Evolutionary conservation across 2,113 vertebrate species (phyloP).

Genomic region (Andinoacara biseriatus): DNA sequence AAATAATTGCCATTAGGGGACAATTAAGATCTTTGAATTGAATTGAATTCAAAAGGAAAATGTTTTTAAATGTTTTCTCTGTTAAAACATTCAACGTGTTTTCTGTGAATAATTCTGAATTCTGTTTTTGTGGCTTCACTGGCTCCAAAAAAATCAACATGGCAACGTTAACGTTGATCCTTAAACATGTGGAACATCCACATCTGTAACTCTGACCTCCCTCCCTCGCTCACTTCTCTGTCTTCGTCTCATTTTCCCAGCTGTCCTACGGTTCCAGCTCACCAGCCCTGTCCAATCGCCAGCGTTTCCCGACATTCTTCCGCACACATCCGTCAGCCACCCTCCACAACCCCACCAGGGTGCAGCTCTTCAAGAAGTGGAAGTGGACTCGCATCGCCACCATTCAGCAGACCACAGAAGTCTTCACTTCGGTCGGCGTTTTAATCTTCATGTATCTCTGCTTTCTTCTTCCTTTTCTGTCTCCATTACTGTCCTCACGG

Average conservation of each 20-base stretch:
- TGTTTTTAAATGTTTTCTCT: no score
- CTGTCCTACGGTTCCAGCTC: constrained; percentile 95
- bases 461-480: background rate
- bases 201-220: no score
- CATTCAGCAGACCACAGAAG: constrained; percentile 97
- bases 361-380: constrained; percentile 95
- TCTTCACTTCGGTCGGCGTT: constrained; percentile 95
- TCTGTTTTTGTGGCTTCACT: no score
- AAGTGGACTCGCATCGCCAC: constrained; percentile 97
- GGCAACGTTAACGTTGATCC: no score
- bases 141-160: no score
- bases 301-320: constrained; percentile 95
- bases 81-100: background rate
- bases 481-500: background rate
- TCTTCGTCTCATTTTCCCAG: constrained; percentile 64
- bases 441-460: background rate
- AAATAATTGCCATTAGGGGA: no score
- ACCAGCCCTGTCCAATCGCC: constrained; percentile 92
- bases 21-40: no score
- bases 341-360: constrained; percentile 93
- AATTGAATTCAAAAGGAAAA: no score
- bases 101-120: background rate
- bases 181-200: no score
- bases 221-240: background rate
- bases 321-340: constrained; percentile 94